phyloP scores from a whole-genome alignment of 2,113 vertebrate species.

The Lophius piscatorius region DNA sequence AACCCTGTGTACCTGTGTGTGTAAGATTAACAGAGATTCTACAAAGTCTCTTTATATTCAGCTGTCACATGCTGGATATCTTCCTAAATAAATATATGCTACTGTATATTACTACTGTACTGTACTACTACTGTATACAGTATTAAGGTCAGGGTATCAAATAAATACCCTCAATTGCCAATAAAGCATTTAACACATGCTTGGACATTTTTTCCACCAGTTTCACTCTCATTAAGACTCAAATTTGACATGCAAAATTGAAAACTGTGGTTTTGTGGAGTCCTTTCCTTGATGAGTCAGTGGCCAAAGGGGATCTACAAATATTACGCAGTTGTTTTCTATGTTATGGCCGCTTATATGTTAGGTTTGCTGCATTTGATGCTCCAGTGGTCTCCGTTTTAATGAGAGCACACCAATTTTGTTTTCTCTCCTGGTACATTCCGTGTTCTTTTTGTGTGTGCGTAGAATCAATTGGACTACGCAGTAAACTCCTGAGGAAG shows the following conservation, averaged over 20 bases:
- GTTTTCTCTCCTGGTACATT: conserved; percentile 4
- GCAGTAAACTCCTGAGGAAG: conserved; percentile 88
- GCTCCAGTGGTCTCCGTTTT: neutral
- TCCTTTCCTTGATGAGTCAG: conserved; percentile 4
- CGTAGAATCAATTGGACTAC: conserved; percentile 90
- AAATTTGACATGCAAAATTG: conserved; percentile 41
- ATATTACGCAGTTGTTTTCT: no score
- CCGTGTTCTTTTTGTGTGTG: neutral
- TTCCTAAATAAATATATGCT: conserved; percentile 1
- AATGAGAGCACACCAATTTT: conserved; percentile 8
- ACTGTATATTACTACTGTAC: no score
- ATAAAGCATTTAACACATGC: no score
- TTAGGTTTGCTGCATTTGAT: conserved; percentile 12
- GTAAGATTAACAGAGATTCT: conserved; percentile 2
- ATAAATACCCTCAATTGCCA: no score
- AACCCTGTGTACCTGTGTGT: conserved; percentile 3
- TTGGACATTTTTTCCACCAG: no score
- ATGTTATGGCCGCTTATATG: no score
- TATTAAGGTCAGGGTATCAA: neutral
- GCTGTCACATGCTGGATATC: neutral
- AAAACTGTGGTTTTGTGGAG: conserved; percentile 22
- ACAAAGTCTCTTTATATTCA: conserved; percentile 2
- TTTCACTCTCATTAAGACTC: conserved; percentile 56
- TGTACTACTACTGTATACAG: neutral
- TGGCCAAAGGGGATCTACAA: no score